phyloP scores from a whole-genome alignment of 2,797 vertebrate genomes.

The Galagoides demidoff region DNA sequence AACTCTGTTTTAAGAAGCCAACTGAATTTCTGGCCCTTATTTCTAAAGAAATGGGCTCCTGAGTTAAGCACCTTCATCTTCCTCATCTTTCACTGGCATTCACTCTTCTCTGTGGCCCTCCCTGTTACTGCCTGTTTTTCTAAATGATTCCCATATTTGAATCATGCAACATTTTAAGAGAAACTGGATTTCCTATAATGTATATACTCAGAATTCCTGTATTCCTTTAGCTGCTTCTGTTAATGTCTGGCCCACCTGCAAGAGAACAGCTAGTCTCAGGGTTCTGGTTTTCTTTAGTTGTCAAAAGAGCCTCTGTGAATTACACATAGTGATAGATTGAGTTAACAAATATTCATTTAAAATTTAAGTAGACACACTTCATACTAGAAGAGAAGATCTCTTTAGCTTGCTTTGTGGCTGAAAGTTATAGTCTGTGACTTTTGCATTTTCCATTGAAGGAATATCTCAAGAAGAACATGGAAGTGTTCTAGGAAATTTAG shows the following conservation, averaged over 20 bases:
- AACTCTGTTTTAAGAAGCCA: background rate
- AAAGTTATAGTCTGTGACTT: background rate
- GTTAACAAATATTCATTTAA: background rate
- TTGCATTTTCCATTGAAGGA: background rate
- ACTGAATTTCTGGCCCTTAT: background rate
- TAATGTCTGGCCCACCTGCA: background rate
- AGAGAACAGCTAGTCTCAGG: background rate
- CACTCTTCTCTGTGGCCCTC: background rate
- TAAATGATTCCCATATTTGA: background rate
- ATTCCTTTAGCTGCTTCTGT: background rate
- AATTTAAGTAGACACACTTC: background rate
- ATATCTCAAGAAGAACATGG: background rate
- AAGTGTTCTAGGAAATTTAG: background rate
- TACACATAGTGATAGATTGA: background rate
- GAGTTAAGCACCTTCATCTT: background rate
- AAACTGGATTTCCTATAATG: background rate
- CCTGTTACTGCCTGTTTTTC: background rate
- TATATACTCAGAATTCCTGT: background rate
- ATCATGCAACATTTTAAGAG: background rate
- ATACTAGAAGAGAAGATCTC: background rate
- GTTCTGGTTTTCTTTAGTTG: background rate
- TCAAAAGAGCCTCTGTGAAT: background rate
- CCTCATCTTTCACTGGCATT: background rate
- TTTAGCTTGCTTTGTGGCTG: background rate
- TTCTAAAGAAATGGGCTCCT: background rate